Conservation (phyloP, 2,113 vertebrate species). For the Archilochus colubris region DNA sequence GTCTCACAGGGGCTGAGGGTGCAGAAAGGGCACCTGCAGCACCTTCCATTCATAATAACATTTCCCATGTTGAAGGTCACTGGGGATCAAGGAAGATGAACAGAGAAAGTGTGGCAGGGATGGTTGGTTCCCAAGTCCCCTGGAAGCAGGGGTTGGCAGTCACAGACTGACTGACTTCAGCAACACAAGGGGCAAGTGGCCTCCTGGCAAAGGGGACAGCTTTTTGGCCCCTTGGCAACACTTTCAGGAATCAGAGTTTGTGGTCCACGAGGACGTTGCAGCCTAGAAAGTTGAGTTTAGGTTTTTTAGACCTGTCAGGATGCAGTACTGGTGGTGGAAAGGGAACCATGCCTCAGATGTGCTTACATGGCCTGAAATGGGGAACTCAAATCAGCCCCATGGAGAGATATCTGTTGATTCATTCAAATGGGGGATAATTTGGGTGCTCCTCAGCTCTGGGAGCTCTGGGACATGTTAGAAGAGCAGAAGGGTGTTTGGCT, state of each 20-base stretch:
- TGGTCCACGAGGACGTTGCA: not conserved
- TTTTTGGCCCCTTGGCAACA: not conserved
- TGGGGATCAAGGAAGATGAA: not conserved
- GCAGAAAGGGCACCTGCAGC: not conserved
- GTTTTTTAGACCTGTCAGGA: not conserved
- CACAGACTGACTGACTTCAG: not conserved
- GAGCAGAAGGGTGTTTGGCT: not conserved
- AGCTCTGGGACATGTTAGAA: not conserved
- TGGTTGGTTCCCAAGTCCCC: rapidly evolving
- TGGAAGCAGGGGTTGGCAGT: not conserved
- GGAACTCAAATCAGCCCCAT: not conserved
- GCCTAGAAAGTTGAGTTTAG: not conserved
- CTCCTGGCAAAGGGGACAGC: not conserved
- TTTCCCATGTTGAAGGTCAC: conserved; percentile 4
- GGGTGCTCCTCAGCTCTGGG: not conserved
- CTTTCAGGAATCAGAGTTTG: not conserved
- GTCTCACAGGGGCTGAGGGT: not conserved
- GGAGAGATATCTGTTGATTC: not conserved
- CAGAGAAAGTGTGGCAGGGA: not conserved
- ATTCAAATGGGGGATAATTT: not conserved
- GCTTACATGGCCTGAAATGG: not conserved
- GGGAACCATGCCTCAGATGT: not conserved
- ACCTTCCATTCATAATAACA: not conserved
- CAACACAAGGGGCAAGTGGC: not conserved
- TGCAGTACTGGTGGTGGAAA: not conserved